A percentile compares a stretch with the other conserved stretches of the same genome.
phyloP scores from a whole-genome alignment of 1,140 invertebrate species.

The Macrostomum lignano region DNA sequence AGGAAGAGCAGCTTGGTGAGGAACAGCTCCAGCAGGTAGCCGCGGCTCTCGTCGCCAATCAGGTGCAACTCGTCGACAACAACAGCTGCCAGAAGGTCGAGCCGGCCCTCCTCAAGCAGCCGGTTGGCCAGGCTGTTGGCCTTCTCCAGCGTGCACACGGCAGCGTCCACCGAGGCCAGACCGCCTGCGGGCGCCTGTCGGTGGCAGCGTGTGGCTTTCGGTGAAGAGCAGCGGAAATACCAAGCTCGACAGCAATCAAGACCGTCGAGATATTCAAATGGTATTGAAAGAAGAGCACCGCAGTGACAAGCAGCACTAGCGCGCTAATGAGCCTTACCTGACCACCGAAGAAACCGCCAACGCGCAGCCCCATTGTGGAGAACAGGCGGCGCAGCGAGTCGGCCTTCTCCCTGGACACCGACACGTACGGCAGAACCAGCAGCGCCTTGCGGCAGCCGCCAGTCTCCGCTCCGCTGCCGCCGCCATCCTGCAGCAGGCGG shows the following conservation, averaged over 20 bases:
- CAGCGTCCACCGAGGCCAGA: constrained; percentile 51
- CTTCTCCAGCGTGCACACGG: constrained; percentile 91
- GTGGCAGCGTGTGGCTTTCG: no score
- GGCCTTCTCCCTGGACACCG: constrained; percentile 78
- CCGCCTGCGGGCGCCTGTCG: constrained; percentile 56
- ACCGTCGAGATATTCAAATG: no score
- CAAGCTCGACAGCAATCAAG: no score
- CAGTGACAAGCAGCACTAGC: no score
- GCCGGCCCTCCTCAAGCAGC: constrained; percentile 25
- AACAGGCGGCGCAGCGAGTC: constrained; percentile 57
- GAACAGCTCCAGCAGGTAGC: constrained; percentile 70
- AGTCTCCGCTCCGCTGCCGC: no score
- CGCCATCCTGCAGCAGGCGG: constrained; percentile 48
- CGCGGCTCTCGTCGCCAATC: constrained; percentile 55
- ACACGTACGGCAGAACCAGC: constrained; percentile 77
- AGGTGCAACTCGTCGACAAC: constrained; percentile 85
- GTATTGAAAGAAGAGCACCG: no score
- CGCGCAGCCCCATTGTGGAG: constrained; percentile 46
- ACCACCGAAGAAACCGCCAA: constrained; percentile 78
- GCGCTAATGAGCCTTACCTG: no score
- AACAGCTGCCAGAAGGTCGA: constrained; percentile 38
- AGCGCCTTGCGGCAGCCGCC: constrained; percentile 83
- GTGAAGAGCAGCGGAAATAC: no score
- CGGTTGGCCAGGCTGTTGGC: constrained; percentile 72
- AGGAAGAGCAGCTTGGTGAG: constrained; percentile 69